Evolutionary conservation across 2,797 vertebrate species (phyloP).

Genomic region (Urophycis tenuis): DNA sequence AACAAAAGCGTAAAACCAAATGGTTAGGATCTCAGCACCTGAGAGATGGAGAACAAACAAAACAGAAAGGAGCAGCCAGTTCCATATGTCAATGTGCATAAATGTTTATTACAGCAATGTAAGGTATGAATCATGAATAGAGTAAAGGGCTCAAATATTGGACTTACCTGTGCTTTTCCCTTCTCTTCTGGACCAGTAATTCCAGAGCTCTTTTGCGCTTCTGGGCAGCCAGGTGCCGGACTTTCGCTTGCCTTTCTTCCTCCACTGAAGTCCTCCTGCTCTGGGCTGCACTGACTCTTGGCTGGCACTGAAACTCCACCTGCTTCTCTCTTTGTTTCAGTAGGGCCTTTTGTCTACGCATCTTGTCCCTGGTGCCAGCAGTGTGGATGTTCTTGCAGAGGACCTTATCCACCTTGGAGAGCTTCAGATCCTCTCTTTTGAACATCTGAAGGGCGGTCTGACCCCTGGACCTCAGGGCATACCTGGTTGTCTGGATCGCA

Average conservation of each 20-base stretch:
- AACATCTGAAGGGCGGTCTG: conserved; percentile 22
- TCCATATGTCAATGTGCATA: too few species aligned
- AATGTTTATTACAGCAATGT: too few species aligned
- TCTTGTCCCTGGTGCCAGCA: conserved; percentile 17
- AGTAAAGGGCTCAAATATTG: too few species aligned
- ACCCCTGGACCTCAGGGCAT: conserved; percentile 20
- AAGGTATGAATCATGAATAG: too few species aligned
- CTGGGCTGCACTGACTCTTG: conserved; percentile 13
- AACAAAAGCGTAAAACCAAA: too few species aligned
- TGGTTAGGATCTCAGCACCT: too few species aligned
- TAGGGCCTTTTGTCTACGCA: conserved; percentile 16
- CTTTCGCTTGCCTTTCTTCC: conserved; percentile 16
- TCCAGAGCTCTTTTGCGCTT: conserved; percentile 12
- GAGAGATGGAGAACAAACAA: too few species aligned
- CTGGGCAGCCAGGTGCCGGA: conserved; percentile 11
- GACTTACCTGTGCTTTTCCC: too few species aligned
- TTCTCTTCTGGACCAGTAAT: too few species aligned
- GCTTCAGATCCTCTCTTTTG: conserved; percentile 21
- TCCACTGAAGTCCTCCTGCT: conserved; percentile 20
- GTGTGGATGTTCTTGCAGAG: conserved; percentile 19
- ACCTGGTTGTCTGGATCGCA: conserved; percentile 21
- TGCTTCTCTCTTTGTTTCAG: conserved; percentile 11
- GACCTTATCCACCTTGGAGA: conserved; percentile 17
- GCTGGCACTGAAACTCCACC: conserved; percentile 21
- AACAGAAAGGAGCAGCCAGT: too few species aligned